Evolutionary conservation across 2,888 invertebrate genomes (phyloP).

Genomic region (Agriopis aurantiaria): DNA sequence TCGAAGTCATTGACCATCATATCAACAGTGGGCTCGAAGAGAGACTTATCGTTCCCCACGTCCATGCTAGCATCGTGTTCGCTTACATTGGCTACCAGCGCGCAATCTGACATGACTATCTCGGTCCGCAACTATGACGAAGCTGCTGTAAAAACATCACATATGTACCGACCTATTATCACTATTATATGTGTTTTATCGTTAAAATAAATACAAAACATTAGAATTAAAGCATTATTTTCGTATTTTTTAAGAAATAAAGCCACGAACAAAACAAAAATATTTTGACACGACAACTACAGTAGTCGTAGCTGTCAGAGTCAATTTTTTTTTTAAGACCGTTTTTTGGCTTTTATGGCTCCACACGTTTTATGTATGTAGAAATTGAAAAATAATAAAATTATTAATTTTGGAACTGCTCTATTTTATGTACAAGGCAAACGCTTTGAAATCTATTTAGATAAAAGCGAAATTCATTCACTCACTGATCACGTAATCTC

Average conservation of each 20-base stretch:
- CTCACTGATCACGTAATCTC: no score
- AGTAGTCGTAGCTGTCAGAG: conserved; percentile 21
- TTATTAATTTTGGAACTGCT: no score
- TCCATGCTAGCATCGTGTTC: conserved; percentile 86
- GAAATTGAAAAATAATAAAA: no score
- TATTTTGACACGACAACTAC: conserved; percentile 76
- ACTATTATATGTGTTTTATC: conserved; percentile 50
- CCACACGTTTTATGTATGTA: no score
- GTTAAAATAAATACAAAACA: conserved; percentile 64
- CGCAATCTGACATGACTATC: conserved; percentile 86
- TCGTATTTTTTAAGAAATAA: conserved; percentile 55
- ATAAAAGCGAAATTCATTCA: no score
- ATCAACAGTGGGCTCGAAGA: conserved; percentile 97
- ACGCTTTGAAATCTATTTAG: no score
- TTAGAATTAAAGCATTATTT: conserved; percentile 66
- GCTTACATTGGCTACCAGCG: conserved; percentile 83
- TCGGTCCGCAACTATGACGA: conserved; percentile 64
- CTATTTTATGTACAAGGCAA: no score
- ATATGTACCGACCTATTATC: conserved; percentile 54
- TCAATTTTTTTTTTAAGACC: not conserved
- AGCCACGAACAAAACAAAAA: conserved; percentile 78
- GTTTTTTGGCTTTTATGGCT: not conserved
- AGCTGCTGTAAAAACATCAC: conserved; percentile 71
- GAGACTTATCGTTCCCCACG: conserved; percentile 84
- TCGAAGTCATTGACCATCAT: conserved; percentile 99